Percentiles rank a stretch among this genome's conserved stretches.
These are phyloP conservation scores for Stercorarius parasiticus DNA, from an alignment of 2,113 vertebrate species.

Conservation along the genomic window DNA sequence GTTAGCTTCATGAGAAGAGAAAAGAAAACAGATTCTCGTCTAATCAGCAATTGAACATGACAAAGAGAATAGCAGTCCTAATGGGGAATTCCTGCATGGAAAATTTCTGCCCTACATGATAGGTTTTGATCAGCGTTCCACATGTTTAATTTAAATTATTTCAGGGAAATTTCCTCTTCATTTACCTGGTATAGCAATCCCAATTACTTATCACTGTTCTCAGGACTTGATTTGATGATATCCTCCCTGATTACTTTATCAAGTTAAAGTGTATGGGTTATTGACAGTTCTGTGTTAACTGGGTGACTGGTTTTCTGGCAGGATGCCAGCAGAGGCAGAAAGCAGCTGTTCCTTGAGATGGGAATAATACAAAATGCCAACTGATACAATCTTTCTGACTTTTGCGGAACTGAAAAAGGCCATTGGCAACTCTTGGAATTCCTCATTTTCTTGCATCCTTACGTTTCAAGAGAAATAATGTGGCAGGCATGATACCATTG, in stretches of 20 bases:
- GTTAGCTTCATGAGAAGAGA: not conserved
- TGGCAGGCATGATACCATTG: not conserved
- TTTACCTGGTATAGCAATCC: constrained; percentile 22
- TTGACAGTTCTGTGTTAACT: constrained; percentile 53
- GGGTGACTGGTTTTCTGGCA: constrained; percentile 10
- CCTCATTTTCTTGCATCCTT: not conserved
- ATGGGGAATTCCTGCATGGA: not conserved
- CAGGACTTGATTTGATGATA: constrained; percentile 54
- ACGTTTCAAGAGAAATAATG: not conserved
- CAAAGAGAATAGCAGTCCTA: constrained; percentile 4
- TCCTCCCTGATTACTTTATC: constrained; percentile 50
- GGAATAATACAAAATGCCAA: constrained; percentile 16
- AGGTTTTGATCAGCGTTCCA: not conserved
- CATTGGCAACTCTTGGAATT: constrained; percentile 24
- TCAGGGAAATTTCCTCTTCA: not conserved
- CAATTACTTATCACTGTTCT: constrained; percentile 32
- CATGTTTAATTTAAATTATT: constrained; percentile 24
- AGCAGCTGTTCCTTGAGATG: constrained; percentile 50
- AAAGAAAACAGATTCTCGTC: not conserved
- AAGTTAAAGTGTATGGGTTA: constrained; percentile 44
- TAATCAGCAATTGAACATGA: not conserved
- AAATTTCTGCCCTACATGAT: not conserved
- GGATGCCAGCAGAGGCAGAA: not conserved
- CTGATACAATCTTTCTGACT: constrained; percentile 9
- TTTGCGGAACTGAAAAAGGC: constrained; percentile 2